phyloP scores from a whole-genome alignment of 2,113 vertebrate genomes.

The Xenopus laevis region DNA sequence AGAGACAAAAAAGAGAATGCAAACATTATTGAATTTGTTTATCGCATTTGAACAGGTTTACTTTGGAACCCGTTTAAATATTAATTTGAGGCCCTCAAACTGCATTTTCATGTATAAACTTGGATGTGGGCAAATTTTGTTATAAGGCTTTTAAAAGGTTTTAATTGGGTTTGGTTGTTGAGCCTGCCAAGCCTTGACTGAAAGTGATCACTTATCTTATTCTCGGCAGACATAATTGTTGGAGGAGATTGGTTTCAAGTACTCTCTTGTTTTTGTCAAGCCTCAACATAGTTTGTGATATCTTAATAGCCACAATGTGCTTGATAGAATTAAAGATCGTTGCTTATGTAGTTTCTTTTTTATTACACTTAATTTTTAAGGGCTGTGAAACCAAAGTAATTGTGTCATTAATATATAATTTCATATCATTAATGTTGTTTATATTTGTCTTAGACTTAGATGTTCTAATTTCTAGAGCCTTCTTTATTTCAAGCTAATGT shows the following conservation, averaged over 20 bases:
- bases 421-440: no score
- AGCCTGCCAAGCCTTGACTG: slow-evolving; percentile 18
- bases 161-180: slow-evolving; percentile 21
- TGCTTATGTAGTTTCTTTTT: background rate
- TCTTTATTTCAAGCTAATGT: no score
- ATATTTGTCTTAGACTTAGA: no score
- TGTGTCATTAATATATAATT: background rate
- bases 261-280: background rate
- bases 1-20: background rate
- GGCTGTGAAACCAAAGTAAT: no score
- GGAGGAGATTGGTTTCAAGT: background rate
- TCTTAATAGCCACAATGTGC: background rate
- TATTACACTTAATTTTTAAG: no score
- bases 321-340: background rate
- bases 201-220: slow-evolving; percentile 17
- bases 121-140: slow-evolving; percentile 28
- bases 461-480: no score
- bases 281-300: background rate
- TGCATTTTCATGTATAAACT: slow-evolving; percentile 34
- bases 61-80: background rate
- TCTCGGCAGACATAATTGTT: background rate
- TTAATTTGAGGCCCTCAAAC: background rate
- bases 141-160: slow-evolving; percentile 31
- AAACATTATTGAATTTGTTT: background rate
- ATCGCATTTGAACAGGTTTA: background rate